Evolutionary conservation across 2,888 invertebrate species (phyloP), one percentile per base, ranked within the genome.

Genomic region (Baronia brevicornis): DNA sequence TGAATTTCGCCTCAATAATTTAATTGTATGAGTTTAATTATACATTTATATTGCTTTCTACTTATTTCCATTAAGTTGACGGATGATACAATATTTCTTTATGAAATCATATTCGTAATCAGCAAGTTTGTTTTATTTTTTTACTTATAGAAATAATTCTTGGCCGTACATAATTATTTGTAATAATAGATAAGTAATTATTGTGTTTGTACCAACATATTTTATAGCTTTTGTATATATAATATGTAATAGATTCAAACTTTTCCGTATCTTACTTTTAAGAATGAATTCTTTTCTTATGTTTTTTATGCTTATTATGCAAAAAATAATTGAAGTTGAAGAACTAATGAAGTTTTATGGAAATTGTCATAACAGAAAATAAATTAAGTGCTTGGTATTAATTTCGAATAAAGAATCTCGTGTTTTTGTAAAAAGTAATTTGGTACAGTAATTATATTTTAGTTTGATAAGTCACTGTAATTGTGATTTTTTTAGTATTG

Each of bases 401-500:
- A 19, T 28, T 36, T 36, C 19, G 35, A 29, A 29, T 7, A n/a
- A 17, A 29, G 36, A 41, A 43, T 38, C 36, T 43, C 36, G 18
- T 28, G 33, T 32, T 33, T 36, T 36, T 46, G 43, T 47, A 46
- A 34, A 45, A 34, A 37, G 34, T 21, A 20, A 13, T 23, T 32
- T 25, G 7, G 39, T 42, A 40, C 44, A 39, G 39, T 38, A 39
- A 25, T 30, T 44, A 43, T 43, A 22, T 25, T 38, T 54, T 51
- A 55, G 49, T 51, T 52, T 47, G 45, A 3, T 75, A 73, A 70
- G 71, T 72, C 77, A 72, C 75, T 68, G 45, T 46, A 49, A 70
- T 65, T 80, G 79, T 80, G 80, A 79, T 79, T 75, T 66, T 44
- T 66, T 40, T 43, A 45, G 42, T 45, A 44, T 46, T 46, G 41